Evolutionary conservation across 2,797 vertebrate species (phyloP).

Genomic region (Phalanger gymnotis): DNA sequence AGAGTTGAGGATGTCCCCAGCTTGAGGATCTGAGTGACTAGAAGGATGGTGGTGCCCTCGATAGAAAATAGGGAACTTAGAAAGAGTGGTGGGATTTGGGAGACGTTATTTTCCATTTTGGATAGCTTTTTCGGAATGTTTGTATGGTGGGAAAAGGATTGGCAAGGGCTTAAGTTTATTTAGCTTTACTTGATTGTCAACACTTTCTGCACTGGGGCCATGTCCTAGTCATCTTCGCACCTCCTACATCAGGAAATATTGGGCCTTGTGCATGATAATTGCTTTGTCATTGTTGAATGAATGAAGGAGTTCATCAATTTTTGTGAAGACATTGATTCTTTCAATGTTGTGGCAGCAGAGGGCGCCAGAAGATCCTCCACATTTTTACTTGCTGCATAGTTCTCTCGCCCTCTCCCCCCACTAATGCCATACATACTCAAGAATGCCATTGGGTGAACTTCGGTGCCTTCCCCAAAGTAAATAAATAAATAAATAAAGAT

Average conservation of each 20-base stretch:
- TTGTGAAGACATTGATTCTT: not conserved
- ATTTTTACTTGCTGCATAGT: constrained; percentile 63
- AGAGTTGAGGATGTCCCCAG: not conserved
- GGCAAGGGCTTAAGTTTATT: not conserved
- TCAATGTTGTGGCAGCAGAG: constrained; percentile 78
- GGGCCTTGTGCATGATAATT: not conserved
- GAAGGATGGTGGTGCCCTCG: not conserved
- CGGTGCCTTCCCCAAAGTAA: constrained; percentile 11
- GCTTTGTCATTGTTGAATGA: not conserved
- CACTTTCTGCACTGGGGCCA: not conserved
- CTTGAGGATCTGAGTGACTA: not conserved
- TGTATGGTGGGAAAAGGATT: not conserved
- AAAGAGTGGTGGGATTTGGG: not conserved
- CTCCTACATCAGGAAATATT: not conserved
- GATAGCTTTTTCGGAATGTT: not conserved
- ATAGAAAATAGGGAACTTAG: not conserved
- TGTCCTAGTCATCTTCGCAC: not conserved
- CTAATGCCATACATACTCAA: constrained; percentile 60
- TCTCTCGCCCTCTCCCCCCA: constrained; percentile 11
- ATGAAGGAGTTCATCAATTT: not conserved
- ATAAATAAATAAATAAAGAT: constrained; percentile 35
- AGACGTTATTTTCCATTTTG: not conserved
- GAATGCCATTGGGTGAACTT: constrained; percentile 60
- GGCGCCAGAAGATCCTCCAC: constrained; percentile 81
- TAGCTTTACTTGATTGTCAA: not conserved